Base-by-base conservation (phyloP, 2,113 vertebrate species). In the Arenaria interpres region DNA sequence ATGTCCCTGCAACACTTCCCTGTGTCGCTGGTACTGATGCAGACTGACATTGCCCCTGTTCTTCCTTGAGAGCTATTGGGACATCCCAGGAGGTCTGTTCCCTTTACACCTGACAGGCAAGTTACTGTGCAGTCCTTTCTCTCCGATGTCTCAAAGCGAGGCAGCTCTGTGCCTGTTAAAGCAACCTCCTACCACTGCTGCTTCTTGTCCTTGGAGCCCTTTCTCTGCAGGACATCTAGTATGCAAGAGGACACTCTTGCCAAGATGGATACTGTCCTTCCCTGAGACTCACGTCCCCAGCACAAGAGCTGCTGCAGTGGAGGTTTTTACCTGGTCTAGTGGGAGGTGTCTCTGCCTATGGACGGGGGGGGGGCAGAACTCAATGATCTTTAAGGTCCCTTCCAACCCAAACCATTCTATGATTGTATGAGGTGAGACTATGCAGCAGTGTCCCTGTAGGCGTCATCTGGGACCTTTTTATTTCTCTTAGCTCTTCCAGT, bases 1-100 rank as follows among this genome's bases (percentile, higher is more conserved):
- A 60, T 1, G 5, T 46, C 27, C 30, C 10, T 77, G 9, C 0
- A 2, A 25, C 12, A 19, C 23, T 54, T 56, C 9, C 4, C 28
- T n/a, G 45, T 30, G 35, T 62, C 0, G 1, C 20, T 7, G 2
- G 30, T 54, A 33, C 22, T 21, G 21, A 45, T 63, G 35, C 25
- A 59, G 27, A 33, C 20, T 50, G 33, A 46, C 43, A 28, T 23
- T 66, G 59, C 14, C 32, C 9, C 16, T 37, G 7, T 43, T 73
- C 27, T 63, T 68, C 35, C 14, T 48, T 50, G 27, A 50, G 66
- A 72, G 51, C 51, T 72, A 5, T 14, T 57, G 23, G 75, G 63
- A 72, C 9, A 48, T 54, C 22, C 30, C n/a, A 30, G 13, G 22
- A 59, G 35, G 7, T 83, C 27, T 0, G 1, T 33, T 73, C 12